Evolutionary conservation across 2,888 invertebrate genomes (phyloP).

Genomic region (Eristalis pertinax): DNA sequence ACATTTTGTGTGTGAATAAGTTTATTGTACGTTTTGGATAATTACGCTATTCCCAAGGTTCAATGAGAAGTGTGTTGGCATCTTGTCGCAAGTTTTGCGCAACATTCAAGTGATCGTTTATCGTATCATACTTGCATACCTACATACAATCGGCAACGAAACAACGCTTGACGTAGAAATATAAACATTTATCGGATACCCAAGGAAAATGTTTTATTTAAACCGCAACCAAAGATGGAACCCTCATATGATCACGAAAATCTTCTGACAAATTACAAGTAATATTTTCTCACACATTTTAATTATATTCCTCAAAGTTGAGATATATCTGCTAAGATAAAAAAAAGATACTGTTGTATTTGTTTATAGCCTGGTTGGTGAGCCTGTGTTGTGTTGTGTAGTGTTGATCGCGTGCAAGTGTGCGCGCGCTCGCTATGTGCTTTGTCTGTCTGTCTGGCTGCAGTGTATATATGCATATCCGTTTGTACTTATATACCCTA

Average conservation of each 20-base stretch:
- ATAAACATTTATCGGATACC: slow-evolving; percentile 40
- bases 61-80: slow-evolving; percentile 12
- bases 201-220: slow-evolving; percentile 59
- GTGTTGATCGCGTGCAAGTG: not conserved
- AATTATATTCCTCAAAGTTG: slow-evolving; percentile 60
- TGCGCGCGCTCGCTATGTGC: not conserved
- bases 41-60: not conserved
- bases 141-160: not conserved
- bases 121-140: not conserved
- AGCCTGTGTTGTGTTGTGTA: slow-evolving; percentile 30
- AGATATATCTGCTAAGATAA: slow-evolving; percentile 65
- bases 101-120: not conserved
- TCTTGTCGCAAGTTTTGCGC: not conserved
- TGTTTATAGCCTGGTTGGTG: slow-evolving; percentile 25
- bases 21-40: slow-evolving; percentile 10
- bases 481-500: slow-evolving; percentile 12
- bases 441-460: not conserved
- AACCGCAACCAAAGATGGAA: slow-evolving; percentile 78
- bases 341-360: slow-evolving; percentile 43
- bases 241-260: slow-evolving; percentile 82
- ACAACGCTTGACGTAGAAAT: not conserved
- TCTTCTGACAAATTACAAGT: slow-evolving; percentile 82
- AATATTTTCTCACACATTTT: slow-evolving; percentile 76
- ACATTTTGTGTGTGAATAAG: slow-evolving; percentile 22
- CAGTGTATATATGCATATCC: slow-evolving; percentile 4